These are phyloP conservation scores for Thalassoma bifasciatum DNA, from an alignment of 2,113 vertebrate species.

Conservation along the genomic window DNA sequence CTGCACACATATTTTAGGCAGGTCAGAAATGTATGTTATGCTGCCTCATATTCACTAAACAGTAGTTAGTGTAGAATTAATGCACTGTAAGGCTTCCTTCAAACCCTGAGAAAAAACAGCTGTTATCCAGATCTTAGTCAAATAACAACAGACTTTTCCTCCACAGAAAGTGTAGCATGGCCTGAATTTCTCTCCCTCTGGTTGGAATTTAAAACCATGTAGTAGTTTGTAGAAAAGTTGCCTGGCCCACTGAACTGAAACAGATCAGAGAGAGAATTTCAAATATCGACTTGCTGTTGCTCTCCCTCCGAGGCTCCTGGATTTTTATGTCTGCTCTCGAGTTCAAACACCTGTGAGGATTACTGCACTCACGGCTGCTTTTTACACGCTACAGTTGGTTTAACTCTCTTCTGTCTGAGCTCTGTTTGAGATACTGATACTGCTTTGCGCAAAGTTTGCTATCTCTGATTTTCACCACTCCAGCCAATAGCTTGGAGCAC, in stretches of 20 bases:
- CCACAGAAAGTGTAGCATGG: background rate
- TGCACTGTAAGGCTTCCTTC: background rate
- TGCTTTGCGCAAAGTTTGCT: constrained; percentile 29
- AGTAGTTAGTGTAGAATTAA: constrained; percentile 7
- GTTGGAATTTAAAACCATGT: background rate
- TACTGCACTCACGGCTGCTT: constrained; percentile 1
- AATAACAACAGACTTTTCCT: background rate
- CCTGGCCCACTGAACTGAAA: background rate
- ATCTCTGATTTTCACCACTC: constrained; percentile 41
- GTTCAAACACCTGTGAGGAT: constrained; percentile 26
- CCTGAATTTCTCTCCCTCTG: background rate
- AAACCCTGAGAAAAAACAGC: background rate
- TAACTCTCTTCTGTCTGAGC: constrained; percentile 14
- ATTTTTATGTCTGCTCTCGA: constrained; percentile 27
- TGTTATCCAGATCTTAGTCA: background rate
- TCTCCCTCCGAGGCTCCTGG: background rate
- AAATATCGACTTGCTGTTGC: constrained; percentile 15
- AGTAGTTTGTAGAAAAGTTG: background rate
- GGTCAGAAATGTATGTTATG: no score
- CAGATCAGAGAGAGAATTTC: background rate
- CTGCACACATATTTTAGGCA: no score
- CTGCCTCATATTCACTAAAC: no score
- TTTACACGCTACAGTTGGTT: constrained; percentile 17
- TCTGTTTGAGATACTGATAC: constrained; percentile 21
- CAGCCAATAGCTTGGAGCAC: constrained; percentile 27